These are phyloP conservation scores for Hippopotamyrus pictus DNA, from an alignment of 2,797 vertebrate genomes.

Conservation along the genomic window DNA sequence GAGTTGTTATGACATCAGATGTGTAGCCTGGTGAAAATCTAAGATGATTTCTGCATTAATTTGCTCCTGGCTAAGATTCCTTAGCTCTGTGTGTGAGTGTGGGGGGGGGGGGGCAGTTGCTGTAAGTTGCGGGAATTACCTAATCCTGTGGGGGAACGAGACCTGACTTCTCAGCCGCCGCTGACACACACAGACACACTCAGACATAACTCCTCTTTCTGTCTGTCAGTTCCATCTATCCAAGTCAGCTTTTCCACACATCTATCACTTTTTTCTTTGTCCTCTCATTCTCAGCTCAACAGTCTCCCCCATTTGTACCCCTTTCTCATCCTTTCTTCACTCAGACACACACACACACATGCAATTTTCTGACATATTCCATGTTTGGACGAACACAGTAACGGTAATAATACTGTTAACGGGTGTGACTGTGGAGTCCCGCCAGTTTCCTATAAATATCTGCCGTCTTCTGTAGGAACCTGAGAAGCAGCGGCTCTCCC, in stretches of 20 bases:
- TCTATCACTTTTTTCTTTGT: neutral
- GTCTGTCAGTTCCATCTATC: constrained; percentile 24
- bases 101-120: constrained; percentile 53
- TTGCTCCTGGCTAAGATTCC: constrained; percentile 36
- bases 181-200: constrained; percentile 19
- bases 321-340: constrained; percentile 34
- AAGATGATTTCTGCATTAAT: constrained; percentile 60
- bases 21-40: constrained; percentile 53
- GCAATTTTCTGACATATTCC: constrained; percentile 69
- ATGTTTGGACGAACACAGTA: constrained; percentile 70
- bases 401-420: constrained; percentile 64
- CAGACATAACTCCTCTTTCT: constrained; percentile 20
- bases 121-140: constrained; percentile 67
- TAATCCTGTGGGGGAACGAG: constrained; percentile 68
- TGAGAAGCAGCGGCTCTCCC: constrained; percentile 63
- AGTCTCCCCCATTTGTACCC: constrained; percentile 30
- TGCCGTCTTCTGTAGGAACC: constrained; percentile 65
- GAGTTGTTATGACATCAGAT: constrained; percentile 27
- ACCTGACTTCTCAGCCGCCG: constrained; percentile 53
- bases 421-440: constrained; percentile 62
- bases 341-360: constrained; percentile 35
- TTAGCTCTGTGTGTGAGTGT: constrained; percentile 12
- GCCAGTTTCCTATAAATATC: constrained; percentile 76
- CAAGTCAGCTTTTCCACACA: constrained; percentile 14
- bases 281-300: neutral